phyloP scores from a whole-genome alignment of 2,797 vertebrate genomes.

The Lerista edwardsae region DNA sequence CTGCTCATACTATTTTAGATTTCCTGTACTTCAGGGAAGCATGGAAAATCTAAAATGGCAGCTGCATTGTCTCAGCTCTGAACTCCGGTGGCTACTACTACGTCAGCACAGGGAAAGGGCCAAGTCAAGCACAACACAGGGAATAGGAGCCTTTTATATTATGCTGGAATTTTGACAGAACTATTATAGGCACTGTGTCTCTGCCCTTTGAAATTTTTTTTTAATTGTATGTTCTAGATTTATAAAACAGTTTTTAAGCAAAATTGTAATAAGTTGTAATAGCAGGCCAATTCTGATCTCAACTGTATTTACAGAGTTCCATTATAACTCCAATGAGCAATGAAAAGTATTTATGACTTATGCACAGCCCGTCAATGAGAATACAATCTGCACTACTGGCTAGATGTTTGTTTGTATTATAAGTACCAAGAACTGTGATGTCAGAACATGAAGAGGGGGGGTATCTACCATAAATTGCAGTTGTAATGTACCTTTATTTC shows the following conservation, averaged over 20 bases:
- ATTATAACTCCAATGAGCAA: not conserved
- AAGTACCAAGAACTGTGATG: not conserved
- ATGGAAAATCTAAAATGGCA: no score
- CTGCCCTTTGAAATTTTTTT: not conserved
- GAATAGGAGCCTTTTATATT: not conserved
- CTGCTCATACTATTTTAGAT: not conserved
- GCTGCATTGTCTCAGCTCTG: no score
- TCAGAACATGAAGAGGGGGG: constrained; percentile 5
- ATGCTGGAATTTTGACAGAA: not conserved
- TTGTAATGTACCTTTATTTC: not conserved
- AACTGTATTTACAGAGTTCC: not conserved
- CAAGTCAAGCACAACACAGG: not conserved
- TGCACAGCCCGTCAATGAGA: not conserved
- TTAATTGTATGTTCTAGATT: not conserved
- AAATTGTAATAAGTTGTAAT: not conserved
- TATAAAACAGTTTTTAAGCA: not conserved
- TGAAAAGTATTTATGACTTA: not conserved
- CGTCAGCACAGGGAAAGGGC: not conserved
- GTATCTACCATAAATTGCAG: not conserved
- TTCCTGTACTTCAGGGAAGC: not conserved
- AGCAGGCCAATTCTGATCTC: not conserved
- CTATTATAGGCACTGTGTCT: not conserved
- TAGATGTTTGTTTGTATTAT: not conserved
- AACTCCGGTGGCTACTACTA: not conserved
- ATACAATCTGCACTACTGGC: not conserved